phyloP scores from a whole-genome alignment of 53 echinoderm and acorn worm genomes.

The Holothuria leucospilota region DNA sequence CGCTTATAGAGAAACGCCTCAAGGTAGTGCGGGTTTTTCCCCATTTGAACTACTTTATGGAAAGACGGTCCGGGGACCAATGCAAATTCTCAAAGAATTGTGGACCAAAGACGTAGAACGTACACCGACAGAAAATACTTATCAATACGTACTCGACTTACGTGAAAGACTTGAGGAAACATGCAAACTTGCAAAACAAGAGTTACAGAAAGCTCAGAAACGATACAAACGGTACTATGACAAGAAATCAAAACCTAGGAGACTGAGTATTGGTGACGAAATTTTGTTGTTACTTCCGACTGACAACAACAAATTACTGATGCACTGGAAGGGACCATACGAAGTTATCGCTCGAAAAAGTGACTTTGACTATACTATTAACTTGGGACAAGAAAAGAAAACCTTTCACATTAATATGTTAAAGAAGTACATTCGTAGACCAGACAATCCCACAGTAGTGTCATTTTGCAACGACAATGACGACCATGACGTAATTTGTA shows the following conservation, averaged over 20 bases:
- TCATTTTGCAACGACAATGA: too few species aligned
- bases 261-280: conserved; percentile 3
- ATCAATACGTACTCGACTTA: conserved; percentile 55
- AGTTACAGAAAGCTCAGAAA: conserved; percentile 11
- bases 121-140: conserved; percentile 48
- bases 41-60: conserved; percentile 52
- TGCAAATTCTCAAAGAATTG: conserved; percentile 52
- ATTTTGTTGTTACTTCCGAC: conserved; percentile 42
- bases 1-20: conserved; percentile 52
- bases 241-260: conserved; percentile 19
- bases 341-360: neutral
- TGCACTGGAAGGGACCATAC: conserved; percentile 44
- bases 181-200: conserved; percentile 35
- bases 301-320: conserved; percentile 25
- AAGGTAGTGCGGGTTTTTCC: conserved; percentile 48
- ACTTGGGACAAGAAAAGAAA: too few species aligned
- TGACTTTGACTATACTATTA: too few species aligned
- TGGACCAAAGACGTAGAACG: conserved; percentile 37
- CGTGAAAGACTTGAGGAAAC: conserved; percentile 51
- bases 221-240: conserved; percentile 51
- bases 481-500: too few species aligned
- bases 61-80: conserved; percentile 35
- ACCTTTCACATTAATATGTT: too few species aligned
- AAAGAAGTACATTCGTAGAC: too few species aligned
- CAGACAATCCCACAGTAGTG: too few species aligned